Percentiles rank a stretch among this genome's conserved stretches.
phyloP scores from a whole-genome alignment of 2,888 invertebrate genomes.

The Zygogramma bicolorata region DNA sequence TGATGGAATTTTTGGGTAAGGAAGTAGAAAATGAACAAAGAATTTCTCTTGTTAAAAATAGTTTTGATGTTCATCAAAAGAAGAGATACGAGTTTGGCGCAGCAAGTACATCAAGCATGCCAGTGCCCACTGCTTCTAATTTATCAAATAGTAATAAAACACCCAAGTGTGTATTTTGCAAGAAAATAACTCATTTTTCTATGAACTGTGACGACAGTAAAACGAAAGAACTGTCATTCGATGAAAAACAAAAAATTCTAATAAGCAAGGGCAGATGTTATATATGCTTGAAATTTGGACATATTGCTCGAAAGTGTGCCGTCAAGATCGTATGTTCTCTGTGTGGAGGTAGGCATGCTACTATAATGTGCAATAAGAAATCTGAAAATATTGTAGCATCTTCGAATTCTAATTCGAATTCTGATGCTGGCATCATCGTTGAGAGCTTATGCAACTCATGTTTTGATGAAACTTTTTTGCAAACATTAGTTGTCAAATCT shows the following conservation, averaged over 20 bases:
- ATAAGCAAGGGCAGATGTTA: not conserved
- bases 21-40: not conserved
- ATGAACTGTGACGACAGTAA: not conserved
- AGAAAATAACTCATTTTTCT: not conserved
- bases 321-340: no score
- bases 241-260: not conserved
- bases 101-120: not conserved
- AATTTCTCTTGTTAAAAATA: not conserved
- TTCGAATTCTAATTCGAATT: not conserved
- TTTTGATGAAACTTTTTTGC: not conserved
- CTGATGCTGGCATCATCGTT: not conserved
- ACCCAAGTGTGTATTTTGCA: not conserved
- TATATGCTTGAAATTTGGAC: constrained; percentile 6
- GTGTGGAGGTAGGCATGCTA: not conserved
- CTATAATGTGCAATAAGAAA: not conserved
- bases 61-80: constrained; percentile 1
- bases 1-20: not conserved
- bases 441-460: not conserved
- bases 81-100: not conserved
- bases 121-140: not conserved
- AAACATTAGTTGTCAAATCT: not conserved
- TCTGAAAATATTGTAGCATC: not conserved
- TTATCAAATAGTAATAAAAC: not conserved
- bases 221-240: not conserved
- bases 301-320: no score